phyloP scores from a whole-genome alignment of 2,888 invertebrate species.

The Chromoteleia sp. region DNA sequence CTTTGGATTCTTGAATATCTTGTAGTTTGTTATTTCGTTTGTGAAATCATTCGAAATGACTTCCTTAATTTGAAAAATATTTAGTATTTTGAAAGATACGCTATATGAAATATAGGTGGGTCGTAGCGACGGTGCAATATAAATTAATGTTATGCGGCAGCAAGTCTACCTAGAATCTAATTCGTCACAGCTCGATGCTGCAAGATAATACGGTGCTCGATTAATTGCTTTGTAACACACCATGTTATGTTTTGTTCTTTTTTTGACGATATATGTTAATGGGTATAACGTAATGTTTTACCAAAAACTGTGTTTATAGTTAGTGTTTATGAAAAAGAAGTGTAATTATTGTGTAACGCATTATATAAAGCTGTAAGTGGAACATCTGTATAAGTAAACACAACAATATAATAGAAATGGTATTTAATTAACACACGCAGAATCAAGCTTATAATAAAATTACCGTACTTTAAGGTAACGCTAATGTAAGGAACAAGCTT shows the following conservation, averaged over 20 bases:
- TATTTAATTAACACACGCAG: constrained; percentile 4
- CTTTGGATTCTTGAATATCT: constrained; percentile 21
- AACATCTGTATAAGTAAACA: not conserved
- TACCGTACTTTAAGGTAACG: too few species aligned
- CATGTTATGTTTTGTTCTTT: constrained; percentile 35
- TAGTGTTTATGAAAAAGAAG: constrained; percentile 1
- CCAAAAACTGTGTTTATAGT: constrained; percentile 18
- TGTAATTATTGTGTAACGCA: constrained; percentile 45
- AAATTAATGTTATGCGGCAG: constrained; percentile 49
- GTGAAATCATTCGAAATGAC: not conserved
- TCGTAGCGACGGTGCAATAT: constrained; percentile 36
- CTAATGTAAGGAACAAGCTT: too few species aligned
- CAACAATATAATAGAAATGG: not conserved
- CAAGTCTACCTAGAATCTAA: constrained; percentile 45
- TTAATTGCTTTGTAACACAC: constrained; percentile 61
- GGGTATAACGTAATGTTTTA: constrained; percentile 32
- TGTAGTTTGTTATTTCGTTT: constrained; percentile 21
- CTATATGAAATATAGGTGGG: constrained; percentile 43
- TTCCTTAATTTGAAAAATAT: constrained; percentile 46
- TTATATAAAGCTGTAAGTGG: constrained; percentile 19
- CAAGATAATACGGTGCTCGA: constrained; percentile 44
- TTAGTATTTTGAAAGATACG: constrained; percentile 31
- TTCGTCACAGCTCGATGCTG: constrained; percentile 64
- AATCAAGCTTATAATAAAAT: too few species aligned
- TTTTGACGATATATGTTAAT: constrained; percentile 43